These are phyloP conservation scores for Hemichromis elongatus DNA, from an alignment of 2,113 vertebrate genomes.

Conservation along the genomic window DNA sequence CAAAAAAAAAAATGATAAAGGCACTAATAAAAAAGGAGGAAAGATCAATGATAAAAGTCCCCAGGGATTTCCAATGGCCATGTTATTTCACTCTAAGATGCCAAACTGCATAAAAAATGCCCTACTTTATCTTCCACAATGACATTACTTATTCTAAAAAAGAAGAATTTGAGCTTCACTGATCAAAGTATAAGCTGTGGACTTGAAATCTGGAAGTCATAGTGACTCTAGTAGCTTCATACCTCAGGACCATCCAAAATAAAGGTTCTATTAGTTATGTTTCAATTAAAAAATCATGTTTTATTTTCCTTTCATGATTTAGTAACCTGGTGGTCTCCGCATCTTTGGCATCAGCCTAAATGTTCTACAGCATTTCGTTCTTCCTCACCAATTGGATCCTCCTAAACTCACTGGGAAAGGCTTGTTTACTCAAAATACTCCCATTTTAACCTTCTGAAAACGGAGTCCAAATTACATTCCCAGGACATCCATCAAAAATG, in stretches of 20 bases:
- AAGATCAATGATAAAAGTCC: neutral
- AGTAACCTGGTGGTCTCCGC: neutral
- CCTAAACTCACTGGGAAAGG: neutral
- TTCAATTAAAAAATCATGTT: neutral
- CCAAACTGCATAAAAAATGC: slow-evolving; percentile 13
- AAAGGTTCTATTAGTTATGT: neutral
- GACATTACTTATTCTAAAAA: neutral
- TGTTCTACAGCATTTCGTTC: neutral
- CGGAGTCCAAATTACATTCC: slow-evolving; percentile 18
- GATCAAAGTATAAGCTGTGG: neutral
- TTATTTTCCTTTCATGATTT: neutral
- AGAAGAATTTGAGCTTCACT: slow-evolving; percentile 7
- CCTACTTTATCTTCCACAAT: neutral
- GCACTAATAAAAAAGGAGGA: neutral
- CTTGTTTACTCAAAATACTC: neutral
- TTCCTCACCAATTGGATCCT: neutral
- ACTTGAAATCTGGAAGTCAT: neutral
- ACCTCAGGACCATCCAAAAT: neutral
- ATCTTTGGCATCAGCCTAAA: neutral
- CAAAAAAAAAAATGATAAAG: neutral
- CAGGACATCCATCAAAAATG: slow-evolving; percentile 11
- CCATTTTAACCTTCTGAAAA: neutral
- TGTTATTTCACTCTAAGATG: neutral
- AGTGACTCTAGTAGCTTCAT: neutral
- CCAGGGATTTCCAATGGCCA: neutral